Conservation (phyloP, 2,888 invertebrate species). For the Notodonta dromedarius region DNA sequence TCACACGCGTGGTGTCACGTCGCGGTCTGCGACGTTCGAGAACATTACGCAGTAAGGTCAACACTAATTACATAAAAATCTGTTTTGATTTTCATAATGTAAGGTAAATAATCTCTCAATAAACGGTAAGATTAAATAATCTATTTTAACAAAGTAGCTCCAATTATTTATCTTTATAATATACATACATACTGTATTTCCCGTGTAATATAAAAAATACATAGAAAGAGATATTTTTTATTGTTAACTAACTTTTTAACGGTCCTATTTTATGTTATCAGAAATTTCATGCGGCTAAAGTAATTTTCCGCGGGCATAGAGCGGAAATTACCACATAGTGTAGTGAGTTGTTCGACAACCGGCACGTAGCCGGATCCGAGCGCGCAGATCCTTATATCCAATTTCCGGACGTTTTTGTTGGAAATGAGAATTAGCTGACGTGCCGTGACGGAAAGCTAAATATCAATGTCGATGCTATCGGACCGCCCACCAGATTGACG, state of each 20-base stretch:
- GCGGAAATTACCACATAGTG: slow-evolving; percentile 84
- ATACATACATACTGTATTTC: too few relatives aligned
- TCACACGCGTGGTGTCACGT: slow-evolving; percentile 17
- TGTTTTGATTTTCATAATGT: too few relatives aligned
- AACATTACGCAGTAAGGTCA: slow-evolving; percentile 11
- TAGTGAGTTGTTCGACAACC: slow-evolving; percentile 83
- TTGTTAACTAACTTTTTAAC: slow-evolving; percentile 49
- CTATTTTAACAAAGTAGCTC: too few relatives aligned
- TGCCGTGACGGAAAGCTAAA: slow-evolving; percentile 77
- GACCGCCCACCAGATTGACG: slow-evolving; percentile 12
- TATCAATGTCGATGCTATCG: slow-evolving; percentile 69
- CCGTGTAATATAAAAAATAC: too few relatives aligned
- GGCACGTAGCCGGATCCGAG: slow-evolving; percentile 82
- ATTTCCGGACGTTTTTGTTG: slow-evolving; percentile 83
- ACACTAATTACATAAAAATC: slow-evolving; percentile 8
- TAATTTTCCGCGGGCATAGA: slow-evolving; percentile 81
- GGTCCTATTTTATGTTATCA: slow-evolving; percentile 74
- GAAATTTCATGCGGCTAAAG: slow-evolving; percentile 82
- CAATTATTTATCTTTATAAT: too few relatives aligned
- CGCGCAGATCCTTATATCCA: slow-evolving; percentile 83
- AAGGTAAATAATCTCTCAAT: too few relatives aligned
- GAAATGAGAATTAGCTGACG: slow-evolving; percentile 82
- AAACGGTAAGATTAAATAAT: too few relatives aligned
- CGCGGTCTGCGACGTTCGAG: slow-evolving; percentile 10
- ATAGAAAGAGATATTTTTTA: neutral